Evolutionary conservation across 2,113 vertebrate species (phyloP).

Genomic region (Gulo gulo): DNA sequence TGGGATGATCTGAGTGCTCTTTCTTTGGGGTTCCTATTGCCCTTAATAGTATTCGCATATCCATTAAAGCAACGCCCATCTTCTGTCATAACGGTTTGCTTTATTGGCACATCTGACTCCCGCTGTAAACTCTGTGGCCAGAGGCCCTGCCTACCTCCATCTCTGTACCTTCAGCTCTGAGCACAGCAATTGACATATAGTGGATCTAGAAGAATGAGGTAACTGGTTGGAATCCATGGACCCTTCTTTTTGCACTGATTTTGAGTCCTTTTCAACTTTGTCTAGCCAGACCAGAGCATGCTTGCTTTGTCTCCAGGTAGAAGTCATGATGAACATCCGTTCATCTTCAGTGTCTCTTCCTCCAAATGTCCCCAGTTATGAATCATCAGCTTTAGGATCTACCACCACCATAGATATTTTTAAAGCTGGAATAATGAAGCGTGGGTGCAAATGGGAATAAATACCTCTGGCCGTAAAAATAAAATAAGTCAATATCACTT

Average conservation of each 20-base stretch:
- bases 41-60: not conserved
- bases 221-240: not conserved
- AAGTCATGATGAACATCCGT: conserved; percentile 25
- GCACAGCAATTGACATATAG: not conserved
- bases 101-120: not conserved
- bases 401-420: conserved; percentile 8
- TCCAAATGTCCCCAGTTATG: not conserved
- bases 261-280: not conserved
- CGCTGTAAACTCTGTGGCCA: not conserved
- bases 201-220: not conserved
- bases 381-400: conserved; percentile 67
- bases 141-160: not conserved
- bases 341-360: not conserved
- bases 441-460: conserved; percentile 80
- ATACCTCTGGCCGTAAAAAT: conserved; percentile 78
- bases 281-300: not conserved
- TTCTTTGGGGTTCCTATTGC: not conserved
- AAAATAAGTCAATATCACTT: conserved; percentile 81
- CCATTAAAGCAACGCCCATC: not conserved
- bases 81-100: not conserved
- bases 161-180: not conserved
- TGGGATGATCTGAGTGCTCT: no score
- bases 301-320: not conserved
- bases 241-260: not conserved
- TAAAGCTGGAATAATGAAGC: conserved; percentile 58